These are phyloP conservation scores for Ryuthela nishihirai DNA, from an alignment of 2,888 invertebrate species.

Conservation along the genomic window DNA sequence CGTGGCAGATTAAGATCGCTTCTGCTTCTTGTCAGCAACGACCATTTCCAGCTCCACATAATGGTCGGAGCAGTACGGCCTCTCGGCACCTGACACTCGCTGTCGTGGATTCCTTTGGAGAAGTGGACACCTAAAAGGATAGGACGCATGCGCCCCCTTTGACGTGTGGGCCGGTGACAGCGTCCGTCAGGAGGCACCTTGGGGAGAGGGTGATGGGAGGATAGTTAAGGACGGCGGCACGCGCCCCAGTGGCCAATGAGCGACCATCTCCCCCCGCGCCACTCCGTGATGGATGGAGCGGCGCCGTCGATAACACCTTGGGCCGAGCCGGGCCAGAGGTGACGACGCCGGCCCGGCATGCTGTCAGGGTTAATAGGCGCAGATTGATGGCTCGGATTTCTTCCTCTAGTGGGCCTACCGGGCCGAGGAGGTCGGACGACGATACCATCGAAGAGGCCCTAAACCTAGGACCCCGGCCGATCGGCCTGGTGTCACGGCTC, in stretches of 20 bases:
- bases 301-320: conserved; percentile 38
- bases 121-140: too few species aligned
- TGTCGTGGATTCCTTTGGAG: too few species aligned
- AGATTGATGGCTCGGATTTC: conserved; percentile 39
- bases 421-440: background rate
- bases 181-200: too few species aligned
- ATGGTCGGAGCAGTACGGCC: too few species aligned
- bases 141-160: conserved; percentile 17
- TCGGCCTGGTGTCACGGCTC: too few species aligned
- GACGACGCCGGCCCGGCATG: conserved; percentile 20
- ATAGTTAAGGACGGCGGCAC: conserved; percentile 14
- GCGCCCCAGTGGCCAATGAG: conserved; percentile 37
- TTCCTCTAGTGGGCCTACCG: background rate
- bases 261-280: conserved; percentile 11
- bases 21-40: too few species aligned
- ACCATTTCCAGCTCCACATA: too few species aligned
- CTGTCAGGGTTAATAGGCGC: conserved; percentile 40
- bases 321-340: conserved; percentile 19
- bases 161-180: too few species aligned
- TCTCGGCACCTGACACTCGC: too few species aligned
- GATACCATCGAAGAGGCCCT: too few species aligned
- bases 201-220: background rate
- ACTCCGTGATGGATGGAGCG: conserved; percentile 34
- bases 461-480: too few species aligned
- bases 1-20: too few species aligned